Conservation (phyloP, 2,113 vertebrate species). For the Cardinalis cardinalis region DNA sequence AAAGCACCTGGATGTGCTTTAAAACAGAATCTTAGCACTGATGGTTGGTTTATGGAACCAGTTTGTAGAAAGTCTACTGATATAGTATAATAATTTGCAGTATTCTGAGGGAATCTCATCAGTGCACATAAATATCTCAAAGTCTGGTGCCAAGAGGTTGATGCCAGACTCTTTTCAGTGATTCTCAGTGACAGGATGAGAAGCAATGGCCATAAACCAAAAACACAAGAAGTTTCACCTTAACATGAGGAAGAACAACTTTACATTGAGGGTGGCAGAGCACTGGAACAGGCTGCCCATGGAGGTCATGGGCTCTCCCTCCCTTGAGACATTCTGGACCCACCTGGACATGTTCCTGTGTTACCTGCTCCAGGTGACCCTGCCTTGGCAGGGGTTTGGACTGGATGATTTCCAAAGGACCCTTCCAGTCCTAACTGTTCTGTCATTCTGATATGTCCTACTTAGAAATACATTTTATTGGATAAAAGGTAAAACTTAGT, state of each 20-base stretch:
- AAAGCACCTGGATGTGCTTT: not conserved
- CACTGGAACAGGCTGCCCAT: not conserved
- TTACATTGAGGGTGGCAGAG: not conserved
- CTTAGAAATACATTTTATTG: not conserved
- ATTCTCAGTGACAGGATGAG: not conserved
- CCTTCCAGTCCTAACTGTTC: not conserved
- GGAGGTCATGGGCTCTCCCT: not conserved
- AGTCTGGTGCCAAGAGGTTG: not conserved
- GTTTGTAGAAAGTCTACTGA: not conserved
- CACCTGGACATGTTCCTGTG: not conserved
- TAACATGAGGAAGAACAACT: not conserved
- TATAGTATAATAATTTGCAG: not conserved
- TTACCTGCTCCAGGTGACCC: not conserved
- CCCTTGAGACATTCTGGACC: not conserved
- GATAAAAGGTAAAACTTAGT: not conserved
- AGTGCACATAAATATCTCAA: not conserved
- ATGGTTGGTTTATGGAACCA: not conserved
- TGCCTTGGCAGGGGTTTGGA: not conserved
- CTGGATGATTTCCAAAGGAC: not conserved
- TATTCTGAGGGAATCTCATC: not conserved
- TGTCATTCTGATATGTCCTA: not conserved
- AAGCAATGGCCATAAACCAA: not conserved
- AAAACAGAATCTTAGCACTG: not conserved
- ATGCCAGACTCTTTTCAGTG: not conserved
- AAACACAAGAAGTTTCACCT: not conserved